phyloP scores from a whole-genome alignment of 2,113 vertebrate genomes.

The Nothoprocta perdicaria region DNA sequence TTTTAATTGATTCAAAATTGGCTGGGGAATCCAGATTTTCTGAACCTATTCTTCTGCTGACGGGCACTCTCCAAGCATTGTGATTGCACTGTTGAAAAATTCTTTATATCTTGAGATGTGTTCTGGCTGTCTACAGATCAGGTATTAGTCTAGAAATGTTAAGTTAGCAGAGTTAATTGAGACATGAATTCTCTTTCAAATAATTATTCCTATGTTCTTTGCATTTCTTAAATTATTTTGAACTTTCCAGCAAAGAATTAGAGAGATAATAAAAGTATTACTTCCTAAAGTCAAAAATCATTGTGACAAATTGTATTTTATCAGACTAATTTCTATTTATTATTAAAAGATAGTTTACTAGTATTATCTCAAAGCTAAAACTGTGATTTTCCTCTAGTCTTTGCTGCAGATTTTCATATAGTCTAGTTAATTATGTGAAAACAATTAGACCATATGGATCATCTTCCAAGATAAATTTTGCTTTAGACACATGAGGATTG shows the following conservation, averaged over 20 bases:
- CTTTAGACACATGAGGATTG: not conserved
- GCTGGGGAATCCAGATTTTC: fast-evolving
- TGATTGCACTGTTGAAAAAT: not conserved
- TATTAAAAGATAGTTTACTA: not conserved
- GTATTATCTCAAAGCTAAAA: not conserved
- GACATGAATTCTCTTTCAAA: not conserved
- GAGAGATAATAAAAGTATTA: not conserved
- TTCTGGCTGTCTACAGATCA: not conserved
- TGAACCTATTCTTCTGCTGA: not conserved
- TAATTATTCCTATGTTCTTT: not conserved
- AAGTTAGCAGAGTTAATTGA: not conserved
- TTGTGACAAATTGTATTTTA: not conserved
- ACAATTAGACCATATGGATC: not conserved
- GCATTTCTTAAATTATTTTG: not conserved
- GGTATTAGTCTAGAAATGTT: not conserved
- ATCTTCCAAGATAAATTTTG: not conserved
- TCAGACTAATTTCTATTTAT: not conserved
- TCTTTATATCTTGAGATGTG: not conserved
- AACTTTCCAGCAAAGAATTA: not conserved
- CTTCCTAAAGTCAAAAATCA: not conserved
- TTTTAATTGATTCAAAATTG: not conserved
- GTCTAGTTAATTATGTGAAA: not conserved
- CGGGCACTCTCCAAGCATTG: not conserved
- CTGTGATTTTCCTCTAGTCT: not conserved
- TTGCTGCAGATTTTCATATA: not conserved